phyloP scores from a whole-genome alignment of 2,113 vertebrate genomes.

The Peromyscus leucopus region DNA sequence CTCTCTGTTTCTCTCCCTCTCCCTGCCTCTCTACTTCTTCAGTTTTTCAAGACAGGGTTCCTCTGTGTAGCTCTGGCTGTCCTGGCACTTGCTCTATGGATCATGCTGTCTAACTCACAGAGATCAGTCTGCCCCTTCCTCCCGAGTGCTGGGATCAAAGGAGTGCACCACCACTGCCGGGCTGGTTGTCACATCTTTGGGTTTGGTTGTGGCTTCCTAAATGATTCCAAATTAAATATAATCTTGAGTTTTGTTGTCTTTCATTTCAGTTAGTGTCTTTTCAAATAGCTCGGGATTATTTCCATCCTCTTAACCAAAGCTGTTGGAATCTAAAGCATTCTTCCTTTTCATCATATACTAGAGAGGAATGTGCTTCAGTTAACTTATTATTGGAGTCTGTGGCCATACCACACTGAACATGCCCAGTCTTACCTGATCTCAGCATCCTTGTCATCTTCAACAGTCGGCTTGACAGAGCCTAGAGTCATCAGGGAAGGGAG shows the following conservation, averaged over 20 bases:
- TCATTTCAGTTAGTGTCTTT: conserved; percentile 12
- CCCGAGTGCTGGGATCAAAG: background rate
- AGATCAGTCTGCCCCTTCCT: background rate
- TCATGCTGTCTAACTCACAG: background rate
- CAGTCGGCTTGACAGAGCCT: background rate
- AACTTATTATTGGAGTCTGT: background rate
- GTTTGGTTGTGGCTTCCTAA: background rate
- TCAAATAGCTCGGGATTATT: conserved; percentile 17
- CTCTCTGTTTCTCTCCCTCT: too few species aligned
- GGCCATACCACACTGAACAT: too few species aligned
- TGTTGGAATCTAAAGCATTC: conserved; percentile 19
- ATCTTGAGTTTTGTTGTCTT: conserved; percentile 6
- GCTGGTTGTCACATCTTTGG: background rate
- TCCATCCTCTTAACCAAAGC: conserved; percentile 14
- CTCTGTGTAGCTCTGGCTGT: too few species aligned
- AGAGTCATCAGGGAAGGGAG: background rate
- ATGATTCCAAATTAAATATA: background rate
- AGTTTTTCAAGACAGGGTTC: background rate
- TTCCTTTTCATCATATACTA: background rate
- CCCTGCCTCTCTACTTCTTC: too few species aligned
- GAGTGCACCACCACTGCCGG: background rate
- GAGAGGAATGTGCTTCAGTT: background rate
- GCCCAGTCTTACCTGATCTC: background rate
- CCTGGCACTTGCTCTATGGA: background rate
- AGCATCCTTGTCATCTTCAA: background rate